Conservation (phyloP, 92 coral and sea anemone species). For the Chrysogorgia sp. region DNA sequence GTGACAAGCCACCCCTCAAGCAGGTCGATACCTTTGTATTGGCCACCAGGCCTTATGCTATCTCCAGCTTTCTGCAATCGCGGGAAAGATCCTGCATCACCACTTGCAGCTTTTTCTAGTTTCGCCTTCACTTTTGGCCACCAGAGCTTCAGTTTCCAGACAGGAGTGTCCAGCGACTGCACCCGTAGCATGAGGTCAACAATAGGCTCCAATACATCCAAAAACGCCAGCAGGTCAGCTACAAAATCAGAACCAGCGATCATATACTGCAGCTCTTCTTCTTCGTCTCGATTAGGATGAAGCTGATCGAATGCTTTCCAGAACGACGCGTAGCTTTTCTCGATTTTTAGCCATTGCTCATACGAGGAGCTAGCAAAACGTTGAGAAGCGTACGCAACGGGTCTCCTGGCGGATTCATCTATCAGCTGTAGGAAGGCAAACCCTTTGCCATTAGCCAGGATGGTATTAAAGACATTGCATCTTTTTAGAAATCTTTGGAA, state of each 20-base stretch:
- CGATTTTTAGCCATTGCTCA: conserved; percentile 41
- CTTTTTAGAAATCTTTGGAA: conserved; percentile 38
- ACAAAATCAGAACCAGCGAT: conserved; percentile 42
- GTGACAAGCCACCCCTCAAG: conserved; percentile 44
- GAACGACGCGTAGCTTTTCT: conserved; percentile 1
- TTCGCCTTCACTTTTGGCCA: conserved; percentile 46
- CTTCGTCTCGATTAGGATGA: conserved; percentile 26
- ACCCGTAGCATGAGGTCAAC: no score
- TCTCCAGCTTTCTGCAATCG: conserved; percentile 20
- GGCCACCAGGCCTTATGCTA: conserved; percentile 27
- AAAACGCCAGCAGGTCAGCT: conserved; percentile 23
- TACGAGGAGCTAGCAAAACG: conserved; percentile 44
- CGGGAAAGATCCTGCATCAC: conserved; percentile 21
- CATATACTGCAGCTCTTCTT: no score
- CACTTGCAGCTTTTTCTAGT: conserved; percentile 27
- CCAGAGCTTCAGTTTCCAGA: conserved; percentile 46
- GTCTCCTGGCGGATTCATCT: conserved; percentile 19
- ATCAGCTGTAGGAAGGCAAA: conserved; percentile 45
- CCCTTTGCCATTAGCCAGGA: conserved; percentile 38
- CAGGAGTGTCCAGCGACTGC: no score
- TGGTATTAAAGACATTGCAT: conserved; percentile 23
- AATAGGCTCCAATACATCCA: conserved; percentile 21
- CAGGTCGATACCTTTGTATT: conserved; percentile 28
- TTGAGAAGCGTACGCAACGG: conserved; percentile 35
- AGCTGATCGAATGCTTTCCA: conserved; percentile 15